Conservation (phyloP, 1,140 invertebrate species). For the Laupala kohalensis region DNA sequence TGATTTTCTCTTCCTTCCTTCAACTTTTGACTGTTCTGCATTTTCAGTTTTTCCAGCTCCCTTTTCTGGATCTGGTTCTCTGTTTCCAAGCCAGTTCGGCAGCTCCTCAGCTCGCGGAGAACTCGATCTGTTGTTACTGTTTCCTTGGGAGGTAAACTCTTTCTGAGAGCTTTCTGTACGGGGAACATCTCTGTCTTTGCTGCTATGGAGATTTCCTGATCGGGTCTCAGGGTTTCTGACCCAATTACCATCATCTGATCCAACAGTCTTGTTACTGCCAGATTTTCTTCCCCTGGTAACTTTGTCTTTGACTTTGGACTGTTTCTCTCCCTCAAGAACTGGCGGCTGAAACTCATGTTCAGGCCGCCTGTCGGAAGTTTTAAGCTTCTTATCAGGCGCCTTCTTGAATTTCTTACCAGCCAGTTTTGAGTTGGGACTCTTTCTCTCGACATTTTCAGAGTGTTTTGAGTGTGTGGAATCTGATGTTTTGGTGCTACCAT, state of each 20-base stretch:
- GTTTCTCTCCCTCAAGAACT: conserved; percentile 59
- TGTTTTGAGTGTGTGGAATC: conserved; percentile 15
- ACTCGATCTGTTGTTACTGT: conserved; percentile 14
- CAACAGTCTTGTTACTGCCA: background rate
- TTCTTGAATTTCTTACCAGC: conserved; percentile 44
- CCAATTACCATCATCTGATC: conserved; percentile 34
- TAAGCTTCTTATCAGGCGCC: conserved; percentile 70
- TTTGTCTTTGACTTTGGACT: conserved; percentile 36
- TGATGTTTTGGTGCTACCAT: conserved; percentile 7
- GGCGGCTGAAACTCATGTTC: conserved; percentile 56
- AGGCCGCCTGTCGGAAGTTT: conserved; percentile 69
- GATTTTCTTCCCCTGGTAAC: conserved; percentile 16
- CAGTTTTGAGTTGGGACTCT: conserved; percentile 26
- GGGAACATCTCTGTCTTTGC: conserved; percentile 9
- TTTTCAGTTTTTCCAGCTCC: conserved; percentile 7
- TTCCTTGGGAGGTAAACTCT: conserved; percentile 1
- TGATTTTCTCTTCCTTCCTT: conserved; percentile 26
- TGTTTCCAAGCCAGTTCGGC: conserved; percentile 8
- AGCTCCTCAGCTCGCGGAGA: conserved; percentile 16
- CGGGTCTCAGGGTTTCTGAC: conserved; percentile 45
- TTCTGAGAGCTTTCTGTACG: background rate
- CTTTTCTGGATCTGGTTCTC: conserved; percentile 14
- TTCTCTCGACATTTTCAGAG: conserved; percentile 10
- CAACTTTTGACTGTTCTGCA: conserved; percentile 6
- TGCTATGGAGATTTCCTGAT: conserved; percentile 40